These are phyloP conservation scores for Helicolenus hilgendorfi DNA, from an alignment of 2,797 vertebrate genomes.

Conservation along the genomic window DNA sequence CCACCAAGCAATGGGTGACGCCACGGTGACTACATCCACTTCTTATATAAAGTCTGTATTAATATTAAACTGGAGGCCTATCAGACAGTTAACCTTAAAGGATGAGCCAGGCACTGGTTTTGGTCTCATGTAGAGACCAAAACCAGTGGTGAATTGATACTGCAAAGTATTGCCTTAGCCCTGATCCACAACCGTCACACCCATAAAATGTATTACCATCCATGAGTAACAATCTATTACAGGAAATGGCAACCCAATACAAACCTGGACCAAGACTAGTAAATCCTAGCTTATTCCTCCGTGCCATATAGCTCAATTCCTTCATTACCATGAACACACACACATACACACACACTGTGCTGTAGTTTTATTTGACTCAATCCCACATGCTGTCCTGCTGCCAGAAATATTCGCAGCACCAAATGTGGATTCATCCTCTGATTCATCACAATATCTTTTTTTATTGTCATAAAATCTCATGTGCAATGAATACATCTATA, in stretches of 20 bases:
- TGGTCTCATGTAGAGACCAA: not conserved
- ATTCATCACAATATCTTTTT: not conserved
- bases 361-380: not conserved
- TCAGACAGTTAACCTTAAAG: not conserved
- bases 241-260: not conserved
- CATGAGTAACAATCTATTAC: not conserved
- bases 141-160: no score
- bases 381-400: not conserved
- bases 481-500: not conserved
- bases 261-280: not conserved
- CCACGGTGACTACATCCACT: no score
- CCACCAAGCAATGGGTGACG: no score
- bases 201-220: no score
- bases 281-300: not conserved
- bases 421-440: not conserved
- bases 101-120: not conserved
- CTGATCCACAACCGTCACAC: no score
- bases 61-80: not conserved
- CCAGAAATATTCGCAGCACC: not conserved
- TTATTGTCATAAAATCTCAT: not conserved
- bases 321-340: not conserved
- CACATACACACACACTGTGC: not conserved
- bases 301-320: no score
- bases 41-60: no score
- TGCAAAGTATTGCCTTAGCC: no score